phyloP scores from a whole-genome alignment of 2,888 invertebrate genomes.

The Smittia aterrima region DNA sequence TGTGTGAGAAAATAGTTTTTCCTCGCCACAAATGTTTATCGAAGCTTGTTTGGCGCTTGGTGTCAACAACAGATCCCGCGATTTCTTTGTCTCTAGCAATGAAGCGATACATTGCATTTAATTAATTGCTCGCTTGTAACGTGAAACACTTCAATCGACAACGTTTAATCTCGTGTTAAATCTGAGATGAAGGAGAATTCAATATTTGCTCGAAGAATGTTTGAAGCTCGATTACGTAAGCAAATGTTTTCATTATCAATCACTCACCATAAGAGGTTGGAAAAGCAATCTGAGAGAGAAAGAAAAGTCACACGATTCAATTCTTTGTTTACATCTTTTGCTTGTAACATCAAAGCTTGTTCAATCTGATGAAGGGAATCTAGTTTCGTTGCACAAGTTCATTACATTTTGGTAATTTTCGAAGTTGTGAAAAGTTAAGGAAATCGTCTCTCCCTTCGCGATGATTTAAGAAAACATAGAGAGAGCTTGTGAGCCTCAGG shows the following conservation, averaged over 20 bases:
- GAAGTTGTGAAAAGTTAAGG: background rate
- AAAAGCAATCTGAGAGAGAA: background rate
- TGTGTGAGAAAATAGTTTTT: conserved; percentile 5
- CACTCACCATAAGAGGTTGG: background rate
- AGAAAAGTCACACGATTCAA: conserved; percentile 20
- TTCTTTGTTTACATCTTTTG: background rate
- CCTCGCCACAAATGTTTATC: background rate
- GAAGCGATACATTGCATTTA: background rate
- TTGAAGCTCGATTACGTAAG: background rate
- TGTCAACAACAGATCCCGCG: background rate
- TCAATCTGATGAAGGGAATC: background rate
- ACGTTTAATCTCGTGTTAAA: background rate
- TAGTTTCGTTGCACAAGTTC: background rate
- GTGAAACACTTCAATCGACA: background rate
- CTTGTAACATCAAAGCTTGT: background rate
- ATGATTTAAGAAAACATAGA: background rate
- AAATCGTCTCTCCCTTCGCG: background rate
- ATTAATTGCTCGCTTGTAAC: conserved; percentile 3
- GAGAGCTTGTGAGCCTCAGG: background rate
- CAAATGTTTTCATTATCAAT: background rate
- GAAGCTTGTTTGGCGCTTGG: conserved; percentile 1
- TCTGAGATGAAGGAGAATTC: background rate
- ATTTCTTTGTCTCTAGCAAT: background rate
- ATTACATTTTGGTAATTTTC: background rate
- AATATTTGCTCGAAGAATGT: background rate